These are phyloP conservation scores for Gyrodactylus salaris DNA, from an alignment of 1,140 invertebrate genomes.

Conservation along the genomic window DNA sequence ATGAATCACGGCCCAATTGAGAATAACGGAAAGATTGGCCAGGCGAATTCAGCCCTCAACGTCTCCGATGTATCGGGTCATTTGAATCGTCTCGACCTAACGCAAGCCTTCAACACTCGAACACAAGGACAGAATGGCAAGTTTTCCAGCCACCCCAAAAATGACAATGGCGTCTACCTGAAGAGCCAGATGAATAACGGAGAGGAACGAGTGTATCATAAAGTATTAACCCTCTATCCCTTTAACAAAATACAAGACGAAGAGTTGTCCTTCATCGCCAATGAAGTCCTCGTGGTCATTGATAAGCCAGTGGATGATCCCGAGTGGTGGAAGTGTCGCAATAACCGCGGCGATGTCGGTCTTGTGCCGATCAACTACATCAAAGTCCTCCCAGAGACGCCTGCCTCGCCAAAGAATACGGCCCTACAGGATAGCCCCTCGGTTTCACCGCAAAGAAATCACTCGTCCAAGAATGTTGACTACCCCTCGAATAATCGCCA, in stretches of 20 bases:
- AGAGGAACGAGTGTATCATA: neutral
- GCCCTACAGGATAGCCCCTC: neutral
- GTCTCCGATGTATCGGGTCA: neutral
- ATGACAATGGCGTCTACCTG: too few species aligned
- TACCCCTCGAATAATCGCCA: too few species aligned
- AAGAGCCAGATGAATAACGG: neutral
- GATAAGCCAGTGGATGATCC: slow-evolving; percentile 74
- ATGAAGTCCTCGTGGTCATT: slow-evolving; percentile 54
- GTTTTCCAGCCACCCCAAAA: neutral
- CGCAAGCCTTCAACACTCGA: neutral
- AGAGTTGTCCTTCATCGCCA: slow-evolving; percentile 8
- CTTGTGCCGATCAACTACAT: slow-evolving; percentile 84
- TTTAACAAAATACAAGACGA: slow-evolving; percentile 1
- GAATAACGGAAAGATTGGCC: neutral
- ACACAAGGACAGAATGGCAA: neutral
- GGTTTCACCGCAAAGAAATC: too few species aligned
- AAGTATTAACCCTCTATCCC: slow-evolving; percentile 14
- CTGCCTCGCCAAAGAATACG: slow-evolving; percentile 8
- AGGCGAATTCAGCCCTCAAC: neutral
- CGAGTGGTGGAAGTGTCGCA: slow-evolving; percentile 82
- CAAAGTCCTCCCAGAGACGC: slow-evolving; percentile 21
- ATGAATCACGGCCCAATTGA: neutral
- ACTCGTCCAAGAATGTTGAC: too few species aligned
- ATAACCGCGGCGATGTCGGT: slow-evolving; percentile 48
- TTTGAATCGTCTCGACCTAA: neutral